Conservation (phyloP, 37 sponge, comb jelly and placozoan genomes). For the Spongia lamella region DNA sequence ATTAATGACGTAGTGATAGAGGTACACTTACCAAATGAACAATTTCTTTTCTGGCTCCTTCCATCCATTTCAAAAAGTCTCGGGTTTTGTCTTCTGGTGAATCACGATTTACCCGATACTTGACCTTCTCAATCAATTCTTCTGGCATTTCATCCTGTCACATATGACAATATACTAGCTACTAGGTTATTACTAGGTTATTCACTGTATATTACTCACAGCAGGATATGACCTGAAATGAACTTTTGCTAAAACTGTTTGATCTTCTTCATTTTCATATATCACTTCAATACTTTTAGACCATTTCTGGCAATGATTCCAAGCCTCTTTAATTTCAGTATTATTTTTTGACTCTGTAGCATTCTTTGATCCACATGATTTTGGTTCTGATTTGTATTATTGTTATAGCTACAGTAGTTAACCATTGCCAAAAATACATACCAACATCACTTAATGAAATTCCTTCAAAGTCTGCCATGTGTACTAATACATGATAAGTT, state of each 20-base stretch:
- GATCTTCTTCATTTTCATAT: conserved; percentile 51
- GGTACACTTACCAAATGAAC: too few species aligned
- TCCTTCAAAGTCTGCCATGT: conserved; percentile 31
- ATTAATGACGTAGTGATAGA: too few species aligned
- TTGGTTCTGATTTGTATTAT: too few species aligned
- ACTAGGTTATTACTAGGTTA: neutral
- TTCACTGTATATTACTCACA: conserved; percentile 4
- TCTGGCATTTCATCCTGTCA: conserved; percentile 52
- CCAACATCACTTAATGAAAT: neutral
- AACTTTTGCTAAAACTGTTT: conserved; percentile 37
- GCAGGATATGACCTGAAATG: conserved; percentile 42
- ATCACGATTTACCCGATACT: conserved; percentile 61
- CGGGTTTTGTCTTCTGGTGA: conserved; percentile 41
- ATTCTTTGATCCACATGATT: too few species aligned
- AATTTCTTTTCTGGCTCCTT: conserved; percentile 9
- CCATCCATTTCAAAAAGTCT: conserved; percentile 52
- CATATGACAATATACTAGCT: neutral
- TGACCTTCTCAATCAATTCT: conserved; percentile 68
- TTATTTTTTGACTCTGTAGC: too few species aligned
- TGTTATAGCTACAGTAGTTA: too few species aligned
- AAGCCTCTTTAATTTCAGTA: conserved; percentile 19
- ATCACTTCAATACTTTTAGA: conserved; percentile 53
- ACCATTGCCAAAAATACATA: neutral
- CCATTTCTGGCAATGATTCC: conserved; percentile 33
- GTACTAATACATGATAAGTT: conserved; percentile 47